Evolutionary conservation across 2,113 vertebrate species (phyloP).

Genomic region (Zosterops lateralis): DNA sequence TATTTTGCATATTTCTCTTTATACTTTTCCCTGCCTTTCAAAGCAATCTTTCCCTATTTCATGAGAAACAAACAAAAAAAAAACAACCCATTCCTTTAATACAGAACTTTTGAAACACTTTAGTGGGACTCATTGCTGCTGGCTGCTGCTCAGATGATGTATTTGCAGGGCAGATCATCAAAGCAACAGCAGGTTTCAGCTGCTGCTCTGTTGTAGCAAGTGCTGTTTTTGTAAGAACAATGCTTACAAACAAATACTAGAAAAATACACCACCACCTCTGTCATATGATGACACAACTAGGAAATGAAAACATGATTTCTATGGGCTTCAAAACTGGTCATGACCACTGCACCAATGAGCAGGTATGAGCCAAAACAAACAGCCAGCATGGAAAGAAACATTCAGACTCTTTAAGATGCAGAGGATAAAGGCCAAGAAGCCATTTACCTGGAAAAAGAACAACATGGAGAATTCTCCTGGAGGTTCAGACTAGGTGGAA

Average conservation of each 20-base stretch:
- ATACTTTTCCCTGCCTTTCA: background rate
- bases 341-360: background rate
- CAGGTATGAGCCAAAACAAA: background rate
- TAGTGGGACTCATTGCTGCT: slow-evolving; percentile 5
- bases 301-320: background rate
- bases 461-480: background rate
- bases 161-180: slow-evolving; percentile 42
- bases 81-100: background rate
- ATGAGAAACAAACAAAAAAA: background rate
- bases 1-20: background rate
- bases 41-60: background rate
- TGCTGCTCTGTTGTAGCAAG: background rate
- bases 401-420: background rate
- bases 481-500: background rate
- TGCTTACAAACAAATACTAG: slow-evolving; percentile 7
- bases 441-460: background rate
- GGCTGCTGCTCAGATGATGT: slow-evolving; percentile 39
- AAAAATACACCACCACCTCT: background rate
- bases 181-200: slow-evolving; percentile 41
- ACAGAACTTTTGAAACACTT: background rate
- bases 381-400: background rate
- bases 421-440: background rate
- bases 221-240: background rate
- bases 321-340: background rate
- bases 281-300: background rate